These are phyloP conservation scores for Myiothlypis coronata DNA, from an alignment of 2,797 vertebrate genomes.

Conservation along the genomic window DNA sequence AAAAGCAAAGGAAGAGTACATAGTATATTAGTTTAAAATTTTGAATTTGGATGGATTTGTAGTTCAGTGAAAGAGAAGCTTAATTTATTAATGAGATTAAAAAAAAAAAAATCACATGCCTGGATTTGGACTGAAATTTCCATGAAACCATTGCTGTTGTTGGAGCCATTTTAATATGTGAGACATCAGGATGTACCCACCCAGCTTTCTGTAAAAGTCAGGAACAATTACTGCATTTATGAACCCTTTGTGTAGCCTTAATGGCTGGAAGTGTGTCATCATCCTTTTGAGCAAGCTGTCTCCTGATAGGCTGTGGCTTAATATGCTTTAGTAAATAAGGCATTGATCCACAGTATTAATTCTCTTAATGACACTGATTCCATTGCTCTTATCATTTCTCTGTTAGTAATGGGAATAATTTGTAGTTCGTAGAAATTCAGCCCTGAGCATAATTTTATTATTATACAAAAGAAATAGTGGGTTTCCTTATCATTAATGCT, in stretches of 20 bases:
- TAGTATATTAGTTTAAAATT: neutral
- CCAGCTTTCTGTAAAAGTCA: neutral
- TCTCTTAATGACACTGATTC: neutral
- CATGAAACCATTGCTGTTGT: neutral
- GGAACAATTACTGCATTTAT: neutral
- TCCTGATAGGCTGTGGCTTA: slow-evolving; percentile 4
- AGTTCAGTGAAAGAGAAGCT: neutral
- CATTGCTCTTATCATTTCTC: neutral
- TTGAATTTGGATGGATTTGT: neutral
- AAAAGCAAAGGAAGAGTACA: neutral
- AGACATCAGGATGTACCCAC: neutral
- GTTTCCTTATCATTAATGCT: neutral
- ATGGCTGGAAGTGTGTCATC: neutral
- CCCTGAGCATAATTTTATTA: slow-evolving; percentile 40
- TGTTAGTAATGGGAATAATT: slow-evolving; percentile 8
- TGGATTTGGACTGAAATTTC: neutral
- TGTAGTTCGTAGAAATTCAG: neutral
- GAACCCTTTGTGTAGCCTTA: neutral
- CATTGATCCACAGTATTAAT: neutral
- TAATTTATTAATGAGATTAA: neutral
- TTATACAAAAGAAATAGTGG: slow-evolving; percentile 17
- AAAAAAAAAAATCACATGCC: neutral
- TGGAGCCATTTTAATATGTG: neutral
- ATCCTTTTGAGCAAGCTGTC: neutral
- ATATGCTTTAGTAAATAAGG: slow-evolving; percentile 2